Conservation (phyloP, 2,888 invertebrate genomes). For the Phrixothrix hirtus region DNA sequence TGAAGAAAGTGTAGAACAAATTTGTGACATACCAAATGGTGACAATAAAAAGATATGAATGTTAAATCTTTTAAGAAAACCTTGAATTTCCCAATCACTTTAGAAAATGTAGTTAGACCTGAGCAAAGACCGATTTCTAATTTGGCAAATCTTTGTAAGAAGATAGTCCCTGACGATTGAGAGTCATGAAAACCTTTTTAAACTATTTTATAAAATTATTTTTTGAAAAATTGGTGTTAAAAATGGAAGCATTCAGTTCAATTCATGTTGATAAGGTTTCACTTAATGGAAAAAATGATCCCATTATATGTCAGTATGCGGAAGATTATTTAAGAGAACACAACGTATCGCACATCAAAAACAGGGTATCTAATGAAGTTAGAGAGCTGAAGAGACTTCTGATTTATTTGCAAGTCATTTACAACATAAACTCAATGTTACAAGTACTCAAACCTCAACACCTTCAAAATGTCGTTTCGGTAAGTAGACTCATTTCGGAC, state of each 20-base stretch:
- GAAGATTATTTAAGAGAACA: slow-evolving; percentile 38
- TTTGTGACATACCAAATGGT: neutral
- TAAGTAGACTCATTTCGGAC: slow-evolving; percentile 26
- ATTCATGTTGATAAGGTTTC: slow-evolving; percentile 36
- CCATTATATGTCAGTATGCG: slow-evolving; percentile 36
- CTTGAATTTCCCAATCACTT: neutral
- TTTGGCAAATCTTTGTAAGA: neutral
- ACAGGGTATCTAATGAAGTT: slow-evolving; percentile 35
- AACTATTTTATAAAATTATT: too few species aligned
- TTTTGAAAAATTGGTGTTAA: slow-evolving; percentile 32
- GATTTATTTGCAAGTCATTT: slow-evolving; percentile 25
- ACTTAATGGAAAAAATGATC: slow-evolving; percentile 32
- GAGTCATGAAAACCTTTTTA: neutral
- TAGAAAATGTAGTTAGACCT: neutral
- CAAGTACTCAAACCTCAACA: slow-evolving; percentile 6
- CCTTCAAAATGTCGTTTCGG: slow-evolving; percentile 27
- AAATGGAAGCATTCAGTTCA: slow-evolving; percentile 33
- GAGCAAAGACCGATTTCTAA: neutral
- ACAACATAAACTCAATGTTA: neutral
- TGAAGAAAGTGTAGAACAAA: neutral
- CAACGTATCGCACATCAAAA: slow-evolving; percentile 37
- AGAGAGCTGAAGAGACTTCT: slow-evolving; percentile 36
- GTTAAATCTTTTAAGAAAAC: slow-evolving; percentile 1
- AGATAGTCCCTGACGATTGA: neutral
- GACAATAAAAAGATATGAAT: neutral